Conservation (phyloP, 2,113 vertebrate genomes). For the Melanocharis versteri region DNA sequence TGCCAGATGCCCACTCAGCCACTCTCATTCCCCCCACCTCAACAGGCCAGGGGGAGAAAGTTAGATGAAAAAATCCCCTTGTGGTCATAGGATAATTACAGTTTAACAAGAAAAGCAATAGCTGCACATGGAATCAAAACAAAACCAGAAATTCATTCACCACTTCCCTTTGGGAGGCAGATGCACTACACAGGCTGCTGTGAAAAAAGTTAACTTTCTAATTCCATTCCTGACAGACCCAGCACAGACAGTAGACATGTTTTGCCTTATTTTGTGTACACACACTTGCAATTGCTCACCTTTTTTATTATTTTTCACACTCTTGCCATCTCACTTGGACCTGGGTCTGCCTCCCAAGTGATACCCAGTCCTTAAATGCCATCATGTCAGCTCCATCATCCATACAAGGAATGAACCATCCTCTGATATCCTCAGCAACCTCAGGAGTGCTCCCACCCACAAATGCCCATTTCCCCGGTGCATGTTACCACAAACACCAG, state of each 20-base stretch:
- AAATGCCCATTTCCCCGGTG: neutral
- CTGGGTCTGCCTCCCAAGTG: neutral
- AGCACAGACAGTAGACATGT: neutral
- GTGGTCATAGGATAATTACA: neutral
- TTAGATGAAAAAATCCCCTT: neutral
- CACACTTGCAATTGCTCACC: neutral
- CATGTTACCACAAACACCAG: neutral
- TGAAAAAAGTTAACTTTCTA: neutral
- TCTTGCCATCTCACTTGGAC: neutral
- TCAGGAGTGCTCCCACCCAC: neutral
- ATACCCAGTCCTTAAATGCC: neutral
- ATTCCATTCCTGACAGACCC: neutral
- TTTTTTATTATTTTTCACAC: neutral
- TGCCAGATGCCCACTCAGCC: neutral
- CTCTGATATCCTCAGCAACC: neutral
- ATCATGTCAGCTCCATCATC: neutral
- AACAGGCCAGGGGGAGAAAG: neutral
- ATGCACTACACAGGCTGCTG: neutral
- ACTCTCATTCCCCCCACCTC: neutral
- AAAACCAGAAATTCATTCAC: neutral
- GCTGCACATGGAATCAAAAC: neutral
- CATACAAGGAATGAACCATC: neutral
- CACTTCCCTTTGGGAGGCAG: neutral
- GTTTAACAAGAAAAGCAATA: neutral
- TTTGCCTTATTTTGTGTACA: neutral